Evolutionary conservation across 2,888 invertebrate genomes (phyloP).

Genomic region (Protophormia terraenovae): DNA sequence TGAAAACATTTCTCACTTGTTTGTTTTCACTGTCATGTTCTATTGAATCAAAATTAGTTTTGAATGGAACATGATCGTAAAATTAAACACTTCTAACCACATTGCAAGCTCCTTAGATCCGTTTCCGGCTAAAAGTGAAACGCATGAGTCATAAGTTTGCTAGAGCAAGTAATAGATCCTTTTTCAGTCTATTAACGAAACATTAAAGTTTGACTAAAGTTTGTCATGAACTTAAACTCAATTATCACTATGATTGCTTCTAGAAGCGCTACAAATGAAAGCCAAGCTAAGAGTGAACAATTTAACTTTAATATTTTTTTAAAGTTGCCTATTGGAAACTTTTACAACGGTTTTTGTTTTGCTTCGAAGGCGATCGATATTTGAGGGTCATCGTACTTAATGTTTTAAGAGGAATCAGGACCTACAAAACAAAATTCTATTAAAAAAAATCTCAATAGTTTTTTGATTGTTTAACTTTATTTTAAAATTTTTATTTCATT

Average conservation of each 20-base stretch:
- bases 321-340: conserved; percentile 59
- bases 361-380: conserved; percentile 69
- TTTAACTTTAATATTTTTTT: conserved; percentile 66
- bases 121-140: conserved; percentile 80
- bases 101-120: conserved; percentile 82
- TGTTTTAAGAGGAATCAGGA: conserved; percentile 46
- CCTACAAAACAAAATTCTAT: conserved; percentile 71
- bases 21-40: not conserved
- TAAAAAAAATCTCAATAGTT: not conserved
- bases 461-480: no score
- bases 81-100: not conserved
- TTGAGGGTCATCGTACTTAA: conserved; percentile 70
- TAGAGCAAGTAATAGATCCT: conserved; percentile 74
- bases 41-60: not conserved
- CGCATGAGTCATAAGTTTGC: conserved; percentile 82
- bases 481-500: not conserved
- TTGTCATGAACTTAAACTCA: conserved; percentile 73
- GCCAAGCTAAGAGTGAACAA: conserved; percentile 19
- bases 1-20: not conserved
- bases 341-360: conserved; percentile 30
- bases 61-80: no score
- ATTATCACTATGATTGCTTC: conserved; percentile 67
- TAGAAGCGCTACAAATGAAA: conserved; percentile 20
- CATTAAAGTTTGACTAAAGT: conserved; percentile 68
- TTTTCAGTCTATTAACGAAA: not conserved